A percentile compares a stretch with the other conserved stretches of the same genome.
phyloP scores from a whole-genome alignment of 2,113 vertebrate genomes.

The Serilophus lunatus region DNA sequence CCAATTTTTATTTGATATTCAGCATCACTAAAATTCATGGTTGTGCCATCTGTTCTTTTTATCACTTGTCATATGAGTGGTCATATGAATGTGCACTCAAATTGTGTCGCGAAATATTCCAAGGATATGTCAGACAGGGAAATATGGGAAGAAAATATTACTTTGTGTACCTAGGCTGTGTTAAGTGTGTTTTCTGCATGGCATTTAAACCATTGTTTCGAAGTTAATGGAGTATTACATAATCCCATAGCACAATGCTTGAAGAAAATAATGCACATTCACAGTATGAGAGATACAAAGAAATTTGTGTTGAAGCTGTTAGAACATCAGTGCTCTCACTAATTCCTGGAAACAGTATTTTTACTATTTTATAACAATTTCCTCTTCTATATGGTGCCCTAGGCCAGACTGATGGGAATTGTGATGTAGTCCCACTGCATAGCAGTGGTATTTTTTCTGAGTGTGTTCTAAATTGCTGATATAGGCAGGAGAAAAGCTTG shows the following conservation, averaged over 20 bases:
- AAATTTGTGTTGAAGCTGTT: neutral
- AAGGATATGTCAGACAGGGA: neutral
- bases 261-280: neutral
- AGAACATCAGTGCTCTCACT: neutral
- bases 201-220: neutral
- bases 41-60: conserved; percentile 15
- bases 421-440: too few relatives aligned
- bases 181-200: neutral
- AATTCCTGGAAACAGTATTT: neutral
- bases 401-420: neutral
- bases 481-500: neutral
- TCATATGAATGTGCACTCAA: neutral
- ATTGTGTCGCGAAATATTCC: neutral
- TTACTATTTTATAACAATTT: neutral
- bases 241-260: neutral
- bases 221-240: neutral
- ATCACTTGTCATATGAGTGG: neutral
- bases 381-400: neutral
- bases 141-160: neutral
- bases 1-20: neutral
- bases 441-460: neutral
- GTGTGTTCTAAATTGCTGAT: neutral
- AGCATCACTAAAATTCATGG: neutral
- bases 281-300: neutral
- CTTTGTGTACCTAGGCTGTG: neutral